Conservation (phyloP, 1,140 invertebrate genomes). For the Oryzaephilus surinamensis region DNA sequence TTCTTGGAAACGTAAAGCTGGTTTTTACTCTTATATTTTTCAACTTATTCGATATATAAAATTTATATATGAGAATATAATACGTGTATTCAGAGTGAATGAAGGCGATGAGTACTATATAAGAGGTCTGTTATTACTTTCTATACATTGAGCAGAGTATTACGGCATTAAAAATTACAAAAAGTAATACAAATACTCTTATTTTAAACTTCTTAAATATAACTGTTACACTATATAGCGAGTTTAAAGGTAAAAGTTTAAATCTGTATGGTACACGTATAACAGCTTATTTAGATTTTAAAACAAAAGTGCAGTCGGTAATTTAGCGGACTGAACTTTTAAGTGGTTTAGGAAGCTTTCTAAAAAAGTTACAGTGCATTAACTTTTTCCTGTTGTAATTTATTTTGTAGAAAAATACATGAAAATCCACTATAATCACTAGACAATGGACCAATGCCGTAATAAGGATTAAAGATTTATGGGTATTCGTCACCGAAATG, state of each 20-base stretch:
- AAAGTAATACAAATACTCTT: no score
- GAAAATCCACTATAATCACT: conserved; percentile 17
- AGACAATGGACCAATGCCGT: conserved; percentile 8
- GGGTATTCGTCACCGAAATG: conserved; percentile 4
- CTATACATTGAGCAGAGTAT: no score
- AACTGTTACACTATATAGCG: no score
- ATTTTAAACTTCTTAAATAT: no score
- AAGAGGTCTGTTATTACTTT: no score
- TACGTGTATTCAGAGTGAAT: no score
- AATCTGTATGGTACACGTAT: conserved; percentile 9
- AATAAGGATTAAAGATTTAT: conserved; percentile 19
- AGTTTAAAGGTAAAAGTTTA: no score
- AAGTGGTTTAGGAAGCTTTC: conserved; percentile 11
- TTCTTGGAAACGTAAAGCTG: no score
- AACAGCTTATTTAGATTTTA: conserved; percentile 11
- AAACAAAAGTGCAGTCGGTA: conserved; percentile 12
- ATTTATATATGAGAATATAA: no score
- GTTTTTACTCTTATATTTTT: no score
- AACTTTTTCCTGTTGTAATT: conserved; percentile 18
- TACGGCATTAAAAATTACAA: conserved; percentile 6
- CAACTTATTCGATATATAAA: no score
- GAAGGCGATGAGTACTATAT: no score
- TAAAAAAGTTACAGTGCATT: conserved; percentile 15
- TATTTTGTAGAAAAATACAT: conserved; percentile 18
- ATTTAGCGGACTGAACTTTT: conserved; percentile 14